Base-by-base conservation (phyloP, 2,888 invertebrate species). In the Aspidiotus rigidus region DNA sequence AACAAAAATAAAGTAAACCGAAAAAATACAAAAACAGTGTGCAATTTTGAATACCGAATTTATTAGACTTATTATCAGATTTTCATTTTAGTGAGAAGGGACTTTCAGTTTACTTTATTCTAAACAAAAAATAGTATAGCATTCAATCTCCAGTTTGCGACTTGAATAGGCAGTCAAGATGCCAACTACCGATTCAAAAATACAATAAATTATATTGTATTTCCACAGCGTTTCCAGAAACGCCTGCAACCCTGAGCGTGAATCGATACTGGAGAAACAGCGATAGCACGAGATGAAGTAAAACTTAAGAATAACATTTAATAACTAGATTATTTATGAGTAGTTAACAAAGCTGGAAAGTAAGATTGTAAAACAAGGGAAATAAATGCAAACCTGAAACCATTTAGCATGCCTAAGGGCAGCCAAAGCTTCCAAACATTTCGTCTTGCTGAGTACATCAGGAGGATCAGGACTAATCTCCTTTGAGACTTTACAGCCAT, bases 361-460 rank as follows among this genome's bases (percentile, higher is more conserved):
- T 62, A 69, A 39, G 62, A 69, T 72, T 67, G 67, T 71, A 70
- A 71, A 71, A 72, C 64, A 64, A 72, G 64, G 70, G 71, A 69
- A 70, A 72, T 72, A 69, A 54, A 71, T 70, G 72, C 71, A 72
- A 72, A 95, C 95, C 93, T 98, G 97, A 90, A 98, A 99, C 97
- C 98, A 99, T 87, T 99, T 99, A 85, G 97, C 94, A 88, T 96
- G 97, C 85, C 99, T 93, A 83, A 99, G 90, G 83, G 94, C 93
- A 84, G 98, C 97, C 85, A 99, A 90, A 85, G 98, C 97, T 87
- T 95, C 90, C 85, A 99, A 90, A 88, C 98, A 98, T 85, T 95
- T 95, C 85, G 93, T 92, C 85, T 93, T 93, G 87, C 95, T 93
- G 84, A 98, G 90, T 81, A 93, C 89, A 84, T 70, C 70, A 66